Evolutionary conservation across 2,888 invertebrate genomes (phyloP).

Genomic region (Anthrax anthrax): DNA sequence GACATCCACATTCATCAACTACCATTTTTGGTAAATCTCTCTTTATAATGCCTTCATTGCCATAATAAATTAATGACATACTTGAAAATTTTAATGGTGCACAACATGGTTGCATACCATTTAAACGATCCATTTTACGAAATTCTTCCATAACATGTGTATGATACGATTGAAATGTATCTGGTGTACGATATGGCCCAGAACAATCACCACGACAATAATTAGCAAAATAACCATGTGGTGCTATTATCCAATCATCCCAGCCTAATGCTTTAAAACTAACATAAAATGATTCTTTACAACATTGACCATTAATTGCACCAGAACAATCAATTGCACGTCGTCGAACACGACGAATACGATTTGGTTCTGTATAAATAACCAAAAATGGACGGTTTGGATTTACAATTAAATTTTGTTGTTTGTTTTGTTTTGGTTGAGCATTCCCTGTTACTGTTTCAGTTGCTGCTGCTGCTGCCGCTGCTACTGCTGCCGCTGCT

Average conservation of each 20-base stretch:
- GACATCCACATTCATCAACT: constrained; percentile 90
- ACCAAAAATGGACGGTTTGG: constrained; percentile 71
- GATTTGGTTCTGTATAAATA: constrained; percentile 58
- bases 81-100: constrained; percentile 83
- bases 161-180: constrained; percentile 75
- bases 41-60: constrained; percentile 75
- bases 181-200: constrained; percentile 59
- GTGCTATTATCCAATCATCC: constrained; percentile 91
- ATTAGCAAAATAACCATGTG: constrained; percentile 83
- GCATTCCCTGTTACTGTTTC: background rate
- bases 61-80: constrained; percentile 86
- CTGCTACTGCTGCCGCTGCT: background rate
- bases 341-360: constrained; percentile 54
- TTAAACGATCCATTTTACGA: constrained; percentile 55
- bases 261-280: constrained; percentile 82
- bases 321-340: constrained; percentile 70
- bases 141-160: constrained; percentile 85
- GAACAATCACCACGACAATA: constrained; percentile 84
- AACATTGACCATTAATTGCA: constrained; percentile 58
- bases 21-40: constrained; percentile 91
- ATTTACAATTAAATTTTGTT: constrained; percentile 25
- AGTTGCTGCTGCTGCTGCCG: no score
- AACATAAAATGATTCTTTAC: constrained; percentile 81
- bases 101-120: constrained; percentile 81
- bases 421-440: background rate